Percentiles rank a stretch among this genome's conserved stretches.
These are phyloP conservation scores for Chymomyza fuscimana DNA, from an alignment of 2,888 invertebrate genomes.

Conservation along the genomic window DNA sequence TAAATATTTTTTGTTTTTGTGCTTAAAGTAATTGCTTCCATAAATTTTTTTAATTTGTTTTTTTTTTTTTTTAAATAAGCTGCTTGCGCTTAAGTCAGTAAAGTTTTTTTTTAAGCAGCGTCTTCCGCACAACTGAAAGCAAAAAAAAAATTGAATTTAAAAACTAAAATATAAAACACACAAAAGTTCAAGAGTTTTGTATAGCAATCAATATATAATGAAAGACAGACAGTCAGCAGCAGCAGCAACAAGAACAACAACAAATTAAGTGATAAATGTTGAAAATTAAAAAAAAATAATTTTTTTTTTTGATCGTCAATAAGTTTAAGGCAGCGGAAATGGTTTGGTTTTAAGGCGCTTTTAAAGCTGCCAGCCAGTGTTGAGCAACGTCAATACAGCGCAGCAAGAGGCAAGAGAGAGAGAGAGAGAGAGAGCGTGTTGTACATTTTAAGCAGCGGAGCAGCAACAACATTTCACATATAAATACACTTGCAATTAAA, in stretches of 20 bases:
- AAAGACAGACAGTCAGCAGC: background rate
- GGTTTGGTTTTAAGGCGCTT: too few species aligned
- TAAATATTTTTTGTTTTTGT: background rate
- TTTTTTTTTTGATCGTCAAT: too few species aligned
- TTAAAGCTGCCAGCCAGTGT: too few species aligned
- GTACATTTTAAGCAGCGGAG: too few species aligned
- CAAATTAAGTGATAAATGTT: background rate
- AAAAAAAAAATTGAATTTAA: slow-evolving; percentile 17
- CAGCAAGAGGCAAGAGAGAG: too few species aligned
- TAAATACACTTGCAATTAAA: background rate
- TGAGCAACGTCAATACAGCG: too few species aligned
- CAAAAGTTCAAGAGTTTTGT: background rate
- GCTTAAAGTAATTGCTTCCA: background rate
- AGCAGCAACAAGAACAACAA: background rate
- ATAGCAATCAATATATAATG: background rate
- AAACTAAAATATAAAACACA: slow-evolving; percentile 14
- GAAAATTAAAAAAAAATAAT: background rate
- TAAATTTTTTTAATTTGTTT: too few species aligned
- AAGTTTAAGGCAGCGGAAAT: too few species aligned
- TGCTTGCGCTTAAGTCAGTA: background rate
- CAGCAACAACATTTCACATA: too few species aligned
- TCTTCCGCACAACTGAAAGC: slow-evolving; percentile 53
- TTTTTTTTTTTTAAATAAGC: too few species aligned
- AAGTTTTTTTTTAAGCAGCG: background rate
- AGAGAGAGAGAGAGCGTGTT: too few species aligned